Percentiles rank a stretch among this genome's conserved stretches.
These are phyloP conservation scores for Equus quagga DNA, from an alignment of 2,113 vertebrate genomes.

Conservation along the genomic window DNA sequence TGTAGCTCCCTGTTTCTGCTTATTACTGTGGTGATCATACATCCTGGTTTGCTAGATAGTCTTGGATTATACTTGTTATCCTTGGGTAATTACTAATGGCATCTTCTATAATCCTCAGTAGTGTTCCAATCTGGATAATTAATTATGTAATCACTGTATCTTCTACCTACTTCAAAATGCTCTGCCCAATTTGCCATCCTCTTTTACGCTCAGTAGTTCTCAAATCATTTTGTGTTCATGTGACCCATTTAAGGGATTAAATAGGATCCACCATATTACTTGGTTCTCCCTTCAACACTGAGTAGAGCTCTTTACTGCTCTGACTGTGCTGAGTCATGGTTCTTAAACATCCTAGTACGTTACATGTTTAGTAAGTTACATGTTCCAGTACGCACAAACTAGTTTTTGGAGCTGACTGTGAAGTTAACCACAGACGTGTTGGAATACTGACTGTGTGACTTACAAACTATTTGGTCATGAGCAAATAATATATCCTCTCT, in stretches of 20 bases:
- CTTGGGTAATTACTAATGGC: background rate
- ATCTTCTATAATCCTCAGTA: background rate
- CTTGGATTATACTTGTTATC: background rate
- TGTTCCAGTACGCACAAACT: background rate
- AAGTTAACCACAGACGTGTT: background rate
- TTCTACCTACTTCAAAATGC: background rate
- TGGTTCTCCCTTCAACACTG: background rate
- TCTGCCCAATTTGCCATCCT: background rate
- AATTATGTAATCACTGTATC: background rate
- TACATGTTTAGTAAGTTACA: background rate
- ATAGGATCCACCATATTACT: background rate
- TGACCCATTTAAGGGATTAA: background rate
- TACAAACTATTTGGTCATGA: background rate
- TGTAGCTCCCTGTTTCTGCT: background rate
- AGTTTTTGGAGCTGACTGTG: background rate
- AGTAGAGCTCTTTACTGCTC: background rate
- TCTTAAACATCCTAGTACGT: background rate
- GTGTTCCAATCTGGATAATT: background rate
- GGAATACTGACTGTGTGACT: background rate
- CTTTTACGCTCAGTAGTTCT: background rate
- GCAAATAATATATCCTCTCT: background rate
- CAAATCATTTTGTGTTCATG: background rate
- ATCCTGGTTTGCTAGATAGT: background rate
- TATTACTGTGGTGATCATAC: background rate
- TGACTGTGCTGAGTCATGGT: background rate